Evolutionary conservation across 2,113 vertebrate species (phyloP), one percentile per base, ranked within the genome.

Genomic region (Lasiurus borealis): DNA sequence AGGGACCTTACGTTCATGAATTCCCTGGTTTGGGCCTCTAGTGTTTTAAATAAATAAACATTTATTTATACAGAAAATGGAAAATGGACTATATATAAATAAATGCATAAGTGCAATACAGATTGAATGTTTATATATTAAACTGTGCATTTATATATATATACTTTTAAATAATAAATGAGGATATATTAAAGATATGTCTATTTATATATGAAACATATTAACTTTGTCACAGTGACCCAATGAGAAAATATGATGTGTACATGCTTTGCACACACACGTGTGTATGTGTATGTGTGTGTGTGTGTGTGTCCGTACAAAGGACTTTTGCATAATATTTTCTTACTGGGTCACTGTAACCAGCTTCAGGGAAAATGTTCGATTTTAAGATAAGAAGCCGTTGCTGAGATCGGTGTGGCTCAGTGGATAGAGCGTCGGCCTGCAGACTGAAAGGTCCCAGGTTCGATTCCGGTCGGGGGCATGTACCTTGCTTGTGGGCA

Each of bases 1-100:
- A 57, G 54, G 54, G 19, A 57, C 7, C 19, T 19, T 23, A 57
- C 54, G 2, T 57, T 19, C 54, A 23, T 23, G 19, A 57, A 23
- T 23, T 21, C 23, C 2, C 0, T 57, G 54, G 0, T 0, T 2
- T 0, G 19, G 19, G 2, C 19, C 19, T 8, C 54, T 21, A 54
- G 52, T 54, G 18, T 54, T 54, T 54, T 54, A 54, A 7, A 54
- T 54, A 54, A 54, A 54, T 14, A 87, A 31, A 48, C 18, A 62
- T 23, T 21, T 54, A 78, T 34, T 78, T 21, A 68, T 36, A 71
- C 21, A 71, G n/a, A 50, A 76, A n/a, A 50, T 31, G n/a, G 16
- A 34, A 2, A 40, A 40, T 40, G 40, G 40, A 40, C 50, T 31
- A 6, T 50, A 50, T 29, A 76, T 14, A 31, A 50, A 50, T 76